These are phyloP conservation scores for Pteronotus mesoamericanus DNA, from an alignment of 2,797 vertebrate genomes.

Conservation along the genomic window DNA sequence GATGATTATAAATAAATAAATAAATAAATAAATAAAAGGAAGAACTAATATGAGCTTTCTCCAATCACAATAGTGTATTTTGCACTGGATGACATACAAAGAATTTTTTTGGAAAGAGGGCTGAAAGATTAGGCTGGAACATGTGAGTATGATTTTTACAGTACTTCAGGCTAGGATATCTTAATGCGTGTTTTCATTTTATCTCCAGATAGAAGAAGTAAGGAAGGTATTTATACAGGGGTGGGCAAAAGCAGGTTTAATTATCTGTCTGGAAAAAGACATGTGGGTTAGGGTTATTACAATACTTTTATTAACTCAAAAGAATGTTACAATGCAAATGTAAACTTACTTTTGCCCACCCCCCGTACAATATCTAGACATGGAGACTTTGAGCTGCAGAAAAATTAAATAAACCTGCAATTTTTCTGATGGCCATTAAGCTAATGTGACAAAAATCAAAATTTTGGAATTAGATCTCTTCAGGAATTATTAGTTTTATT, in stretches of 20 bases:
- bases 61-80: background rate
- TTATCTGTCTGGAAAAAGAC: background rate
- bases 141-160: background rate
- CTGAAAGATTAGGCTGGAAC: background rate
- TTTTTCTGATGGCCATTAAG: background rate
- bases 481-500: background rate
- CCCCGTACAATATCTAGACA: background rate
- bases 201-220: background rate
- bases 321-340: background rate
- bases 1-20: too few relatives aligned
- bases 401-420: background rate
- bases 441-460: background rate
- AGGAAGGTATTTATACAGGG: background rate
- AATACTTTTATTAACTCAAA: background rate
- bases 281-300: background rate
- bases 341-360: background rate
- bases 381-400: background rate
- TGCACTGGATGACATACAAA: background rate
- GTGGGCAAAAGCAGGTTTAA: background rate
- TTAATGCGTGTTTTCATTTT: background rate
- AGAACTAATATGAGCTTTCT: background rate
- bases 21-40: background rate
- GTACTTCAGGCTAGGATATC: background rate
- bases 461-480: background rate
- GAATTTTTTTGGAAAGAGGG: background rate